Percentiles rank a stretch among this genome's conserved stretches.
phyloP scores from a whole-genome alignment of 2,113 vertebrate species.

The Lepisosteus oculatus region DNA sequence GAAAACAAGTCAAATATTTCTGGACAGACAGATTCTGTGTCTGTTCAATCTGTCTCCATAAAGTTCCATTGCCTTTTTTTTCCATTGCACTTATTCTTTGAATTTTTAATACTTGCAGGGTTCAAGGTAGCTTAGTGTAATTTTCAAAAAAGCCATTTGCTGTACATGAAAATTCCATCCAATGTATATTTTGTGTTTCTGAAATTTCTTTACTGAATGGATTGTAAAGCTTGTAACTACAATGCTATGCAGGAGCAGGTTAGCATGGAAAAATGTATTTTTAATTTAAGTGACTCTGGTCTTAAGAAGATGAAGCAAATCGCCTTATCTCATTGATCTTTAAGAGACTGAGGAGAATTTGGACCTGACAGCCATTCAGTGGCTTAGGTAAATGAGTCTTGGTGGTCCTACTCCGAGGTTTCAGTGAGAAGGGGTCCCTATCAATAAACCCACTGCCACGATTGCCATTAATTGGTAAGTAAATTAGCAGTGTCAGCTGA shows the following conservation, averaged over 20 bases:
- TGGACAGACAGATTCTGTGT: constrained; percentile 13
- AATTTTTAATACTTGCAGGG: neutral
- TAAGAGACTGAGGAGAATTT: neutral
- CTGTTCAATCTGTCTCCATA: constrained; percentile 25
- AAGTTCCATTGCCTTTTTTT: constrained; percentile 16
- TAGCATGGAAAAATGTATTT: constrained; percentile 59
- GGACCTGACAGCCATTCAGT: neutral
- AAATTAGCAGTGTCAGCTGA: constrained; percentile 52
- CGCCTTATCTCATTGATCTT: constrained; percentile 37
- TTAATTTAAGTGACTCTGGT: constrained; percentile 64
- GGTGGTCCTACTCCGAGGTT: constrained; percentile 20
- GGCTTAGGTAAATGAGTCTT: neutral
- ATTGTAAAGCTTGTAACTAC: constrained; percentile 45
- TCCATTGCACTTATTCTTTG: constrained; percentile 7
- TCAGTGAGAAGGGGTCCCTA: constrained; percentile 20
- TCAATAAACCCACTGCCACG: constrained; percentile 39
- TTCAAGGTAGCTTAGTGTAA: constrained; percentile 2
- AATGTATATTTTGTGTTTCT: constrained; percentile 48
- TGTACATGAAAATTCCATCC: constrained; percentile 4
- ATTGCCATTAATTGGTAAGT: constrained; percentile 54
- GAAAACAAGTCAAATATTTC: neutral
- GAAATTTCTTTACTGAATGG: constrained; percentile 49
- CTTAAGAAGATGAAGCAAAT: constrained; percentile 58
- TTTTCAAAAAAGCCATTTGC: too few species aligned
- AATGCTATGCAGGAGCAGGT: constrained; percentile 35